Base-by-base conservation (phyloP, 2,113 vertebrate species). In the Ailuropoda melanoleuca region DNA sequence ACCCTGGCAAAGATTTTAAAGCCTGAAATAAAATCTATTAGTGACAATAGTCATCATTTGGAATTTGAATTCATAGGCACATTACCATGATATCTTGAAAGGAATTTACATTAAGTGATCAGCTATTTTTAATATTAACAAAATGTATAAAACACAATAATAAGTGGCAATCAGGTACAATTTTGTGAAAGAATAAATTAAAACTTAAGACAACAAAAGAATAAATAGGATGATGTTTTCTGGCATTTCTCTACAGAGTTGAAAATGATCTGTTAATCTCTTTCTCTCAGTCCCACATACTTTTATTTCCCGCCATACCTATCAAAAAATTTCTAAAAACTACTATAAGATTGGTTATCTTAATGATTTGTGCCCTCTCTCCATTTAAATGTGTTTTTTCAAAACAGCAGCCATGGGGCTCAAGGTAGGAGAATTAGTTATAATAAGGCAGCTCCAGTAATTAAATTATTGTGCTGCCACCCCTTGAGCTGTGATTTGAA, bases 401-500 rank as follows among this genome's bases (percentile, higher is more conserved):
- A 74, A 53, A 93, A 88, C 14, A 64, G 55, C 83, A 87, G 55
- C 74, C 50, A 14, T 29, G 46, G 53, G 17, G 72, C 55, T 96
- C 90, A 91, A 95, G 39, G 87, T 75, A 81, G 93, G 60, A 66
- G 39, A 97, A 66, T 72, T 58, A 5, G 55, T 83, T 82, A 62
- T n/a, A 93, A 87, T 72, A 56, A 95, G 34, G 86, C 58, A 74
- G 77, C 56, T n/a, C 70, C 26, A 4, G 62, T 93, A 97, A 97
- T 97, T 97, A 96, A 95, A 95, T 82, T 93, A 77, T 60, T 72
- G 29, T 84, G 31, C 55, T 55, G n/a, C 80, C 8, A 4, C 56
- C n/a, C 87, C 43, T 88, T 15, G 17, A 96, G 87, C 96, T 77
- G 62, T 85, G 86, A 97, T 97, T 90, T 85, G 86, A 97, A 96